Percentiles rank a stretch among this genome's conserved stretches.
Conservation (phyloP, 1,140 invertebrate genomes). For the Drosophila sp. region DNA sequence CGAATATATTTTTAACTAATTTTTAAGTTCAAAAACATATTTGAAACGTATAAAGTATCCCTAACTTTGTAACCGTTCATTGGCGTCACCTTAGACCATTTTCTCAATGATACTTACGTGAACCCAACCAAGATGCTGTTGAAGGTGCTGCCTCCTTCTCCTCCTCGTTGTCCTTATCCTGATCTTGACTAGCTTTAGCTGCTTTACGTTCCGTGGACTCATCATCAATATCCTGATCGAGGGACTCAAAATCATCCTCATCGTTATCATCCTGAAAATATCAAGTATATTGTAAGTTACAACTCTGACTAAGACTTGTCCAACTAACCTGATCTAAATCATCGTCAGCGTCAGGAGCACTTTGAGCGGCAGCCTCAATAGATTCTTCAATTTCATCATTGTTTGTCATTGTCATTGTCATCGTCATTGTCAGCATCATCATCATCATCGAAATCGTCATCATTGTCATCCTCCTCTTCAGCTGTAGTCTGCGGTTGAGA, state of each 20-base stretch:
- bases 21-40: background rate
- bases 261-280: slow-evolving; percentile 38
- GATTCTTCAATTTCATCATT: slow-evolving; percentile 51
- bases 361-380: slow-evolving; percentile 43
- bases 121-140: slow-evolving; percentile 79
- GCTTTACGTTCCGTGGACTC: slow-evolving; percentile 75
- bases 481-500: slow-evolving; percentile 32
- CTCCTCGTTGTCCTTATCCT: slow-evolving; percentile 23
- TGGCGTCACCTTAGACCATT: background rate
- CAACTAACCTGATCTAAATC: slow-evolving; percentile 51
- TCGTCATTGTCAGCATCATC: slow-evolving; percentile 42
- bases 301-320: background rate
- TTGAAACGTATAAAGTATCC: slow-evolving; percentile 13
- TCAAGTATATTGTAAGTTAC: background rate
- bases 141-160: slow-evolving; percentile 68
- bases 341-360: slow-evolving; percentile 31
- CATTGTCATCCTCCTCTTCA: slow-evolving; percentile 21
- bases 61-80: slow-evolving; percentile 56
- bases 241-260: slow-evolving; percentile 72
- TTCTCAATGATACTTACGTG: slow-evolving; percentile 69
- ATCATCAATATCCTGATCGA: slow-evolving; percentile 82
- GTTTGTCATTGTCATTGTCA: slow-evolving; percentile 26
- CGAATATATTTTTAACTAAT: background rate
- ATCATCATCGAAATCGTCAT: slow-evolving; percentile 36
- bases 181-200: slow-evolving; percentile 40